Percentiles rank a stretch among this genome's conserved stretches.
phyloP scores from a whole-genome alignment of 1,140 invertebrate genomes.

The Mizuhopecten yessoensis region DNA sequence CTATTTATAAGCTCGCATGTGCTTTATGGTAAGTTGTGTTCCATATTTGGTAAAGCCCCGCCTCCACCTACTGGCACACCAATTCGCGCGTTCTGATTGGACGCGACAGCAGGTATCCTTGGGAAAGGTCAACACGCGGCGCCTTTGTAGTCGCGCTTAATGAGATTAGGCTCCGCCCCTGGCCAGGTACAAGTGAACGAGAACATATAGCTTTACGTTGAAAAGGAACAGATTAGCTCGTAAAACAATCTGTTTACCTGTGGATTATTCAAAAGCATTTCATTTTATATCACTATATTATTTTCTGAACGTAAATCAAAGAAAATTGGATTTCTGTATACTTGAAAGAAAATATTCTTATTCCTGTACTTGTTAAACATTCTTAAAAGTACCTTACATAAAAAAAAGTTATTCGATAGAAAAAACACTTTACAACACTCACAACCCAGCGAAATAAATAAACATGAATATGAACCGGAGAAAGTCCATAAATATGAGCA shows the following conservation, averaged over 20 bases:
- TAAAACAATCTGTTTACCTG: not conserved
- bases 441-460: not conserved
- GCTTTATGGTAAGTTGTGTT: not conserved
- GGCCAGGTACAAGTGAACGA: not conserved
- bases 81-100: not conserved
- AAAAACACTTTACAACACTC: not conserved
- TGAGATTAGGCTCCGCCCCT: not conserved
- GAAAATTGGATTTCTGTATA: not conserved
- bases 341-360: not conserved
- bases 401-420: not conserved
- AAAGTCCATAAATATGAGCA: not conserved
- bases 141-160: not conserved
- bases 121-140: conserved; percentile 8
- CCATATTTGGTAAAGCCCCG: conserved; percentile 10
- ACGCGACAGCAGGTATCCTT: not conserved
- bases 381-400: not conserved
- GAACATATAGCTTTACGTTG: not conserved
- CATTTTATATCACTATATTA: not conserved
- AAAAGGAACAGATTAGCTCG: not conserved
- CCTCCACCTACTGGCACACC: not conserved
- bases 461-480: not conserved
- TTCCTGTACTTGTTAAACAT: not conserved
- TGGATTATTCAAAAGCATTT: not conserved
- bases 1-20: conserved; percentile 27
- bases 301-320: not conserved